These are phyloP conservation scores for Drosophila prolongata DNA, from an alignment of 2,888 invertebrate genomes.

Conservation along the genomic window DNA sequence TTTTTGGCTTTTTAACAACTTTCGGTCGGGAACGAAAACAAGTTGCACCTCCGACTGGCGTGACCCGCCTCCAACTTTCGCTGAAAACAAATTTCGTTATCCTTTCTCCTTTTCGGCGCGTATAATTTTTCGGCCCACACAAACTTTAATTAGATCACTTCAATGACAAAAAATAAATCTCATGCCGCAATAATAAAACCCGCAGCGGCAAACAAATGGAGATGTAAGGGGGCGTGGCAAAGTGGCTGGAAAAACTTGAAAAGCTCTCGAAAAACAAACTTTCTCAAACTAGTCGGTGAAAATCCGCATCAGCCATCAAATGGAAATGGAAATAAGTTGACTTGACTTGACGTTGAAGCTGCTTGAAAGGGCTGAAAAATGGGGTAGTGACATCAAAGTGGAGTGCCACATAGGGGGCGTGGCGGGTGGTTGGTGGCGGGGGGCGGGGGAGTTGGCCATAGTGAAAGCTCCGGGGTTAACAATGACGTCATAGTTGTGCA, in stretches of 20 bases:
- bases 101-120: constrained; percentile 25
- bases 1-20: constrained; percentile 55
- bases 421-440: neutral
- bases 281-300: constrained; percentile 60
- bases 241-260: constrained; percentile 27
- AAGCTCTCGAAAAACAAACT: constrained; percentile 65
- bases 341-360: constrained; percentile 54
- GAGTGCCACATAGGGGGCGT: constrained; percentile 15
- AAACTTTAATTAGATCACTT: constrained; percentile 78
- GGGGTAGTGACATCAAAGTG: constrained; percentile 25
- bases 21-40: constrained; percentile 59
- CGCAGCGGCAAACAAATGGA: constrained; percentile 58
- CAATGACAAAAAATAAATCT: constrained; percentile 73
- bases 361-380: constrained; percentile 11
- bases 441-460: constrained; percentile 30
- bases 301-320: constrained; percentile 61
- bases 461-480: constrained; percentile 72
- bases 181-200: constrained; percentile 73
- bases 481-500: constrained; percentile 72
- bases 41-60: constrained; percentile 49
- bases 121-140: constrained; percentile 54
- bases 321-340: constrained; percentile 76
- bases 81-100: constrained; percentile 46
- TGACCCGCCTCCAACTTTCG: constrained; percentile 24
- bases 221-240: constrained; percentile 12